Evolutionary conservation across 2,113 vertebrate genomes (phyloP).

Genomic region (Steatornis caripensis): DNA sequence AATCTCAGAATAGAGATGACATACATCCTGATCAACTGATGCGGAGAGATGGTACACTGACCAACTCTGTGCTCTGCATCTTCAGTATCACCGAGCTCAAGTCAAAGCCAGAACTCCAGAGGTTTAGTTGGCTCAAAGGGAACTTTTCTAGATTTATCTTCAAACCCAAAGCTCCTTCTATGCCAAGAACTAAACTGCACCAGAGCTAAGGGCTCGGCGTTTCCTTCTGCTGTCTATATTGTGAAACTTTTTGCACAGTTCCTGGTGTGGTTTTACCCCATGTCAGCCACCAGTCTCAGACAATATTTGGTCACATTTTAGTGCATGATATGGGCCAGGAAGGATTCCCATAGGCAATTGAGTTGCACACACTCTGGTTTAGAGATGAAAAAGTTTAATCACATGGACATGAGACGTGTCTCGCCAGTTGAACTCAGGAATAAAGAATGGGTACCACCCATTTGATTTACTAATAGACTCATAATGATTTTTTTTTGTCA

Average conservation of each 20-base stretch:
- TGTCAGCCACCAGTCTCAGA: background rate
- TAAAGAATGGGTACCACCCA: background rate
- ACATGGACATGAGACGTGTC: background rate
- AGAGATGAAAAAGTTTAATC: background rate
- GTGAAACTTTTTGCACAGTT: background rate
- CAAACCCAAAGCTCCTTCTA: background rate
- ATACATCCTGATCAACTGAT: background rate
- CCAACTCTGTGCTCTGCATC: background rate
- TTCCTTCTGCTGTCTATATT: background rate
- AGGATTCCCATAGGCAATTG: background rate
- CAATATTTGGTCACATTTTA: background rate
- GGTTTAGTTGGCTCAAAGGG: background rate
- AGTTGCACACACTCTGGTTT: background rate
- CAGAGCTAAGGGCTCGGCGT: background rate
- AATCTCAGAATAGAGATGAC: too few species aligned
- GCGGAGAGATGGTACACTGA: background rate
- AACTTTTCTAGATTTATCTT: background rate
- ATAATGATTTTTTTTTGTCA: background rate
- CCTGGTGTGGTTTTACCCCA: background rate
- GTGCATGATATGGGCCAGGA: background rate
- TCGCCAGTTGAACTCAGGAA: background rate
- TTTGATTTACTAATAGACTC: background rate
- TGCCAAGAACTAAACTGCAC: background rate
- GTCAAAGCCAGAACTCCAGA: background rate
- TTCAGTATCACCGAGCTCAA: background rate